These are phyloP conservation scores for Labrus mixtus DNA, from an alignment of 2,113 vertebrate genomes.

Conservation along the genomic window DNA sequence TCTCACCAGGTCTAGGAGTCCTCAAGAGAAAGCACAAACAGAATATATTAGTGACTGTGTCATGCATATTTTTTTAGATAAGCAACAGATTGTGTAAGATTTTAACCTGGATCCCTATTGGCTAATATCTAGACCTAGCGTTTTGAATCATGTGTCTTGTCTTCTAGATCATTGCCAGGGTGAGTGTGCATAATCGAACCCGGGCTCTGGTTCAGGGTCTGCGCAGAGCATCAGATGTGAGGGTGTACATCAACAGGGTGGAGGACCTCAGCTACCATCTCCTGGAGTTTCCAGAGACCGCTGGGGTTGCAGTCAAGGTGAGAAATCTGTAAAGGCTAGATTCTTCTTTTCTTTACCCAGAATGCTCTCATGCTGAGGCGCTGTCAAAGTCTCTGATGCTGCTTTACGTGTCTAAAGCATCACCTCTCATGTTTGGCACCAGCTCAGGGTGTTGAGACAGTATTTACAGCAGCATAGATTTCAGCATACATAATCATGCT, in stretches of 20 bases:
- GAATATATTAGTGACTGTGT: neutral
- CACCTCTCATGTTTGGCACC: neutral
- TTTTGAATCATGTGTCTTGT: constrained; percentile 5
- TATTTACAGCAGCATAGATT: constrained; percentile 18
- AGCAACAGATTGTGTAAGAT: neutral
- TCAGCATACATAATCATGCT: neutral
- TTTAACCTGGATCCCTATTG: neutral
- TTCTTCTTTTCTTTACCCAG: neutral
- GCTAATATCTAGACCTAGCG: neutral
- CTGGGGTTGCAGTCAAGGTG: constrained; percentile 94
- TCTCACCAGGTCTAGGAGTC: too few species aligned
- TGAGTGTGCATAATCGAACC: constrained; percentile 96
- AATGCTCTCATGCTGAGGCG: too few species aligned
- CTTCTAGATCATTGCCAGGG: constrained; percentile 93
- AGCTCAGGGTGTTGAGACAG: neutral
- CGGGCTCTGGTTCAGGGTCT: constrained; percentile 93
- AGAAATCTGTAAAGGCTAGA: constrained; percentile 13
- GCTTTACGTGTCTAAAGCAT: neutral
- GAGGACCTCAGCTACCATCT: constrained; percentile 96
- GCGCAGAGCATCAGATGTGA: constrained; percentile 88
- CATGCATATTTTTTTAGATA: neutral
- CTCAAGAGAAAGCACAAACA: neutral
- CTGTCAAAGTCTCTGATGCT: neutral
- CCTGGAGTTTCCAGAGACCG: constrained; percentile 95
- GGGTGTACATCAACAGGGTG: constrained; percentile 92